phyloP scores from a whole-genome alignment of 2,113 vertebrate species.

The Psephotus haematonotus region DNA sequence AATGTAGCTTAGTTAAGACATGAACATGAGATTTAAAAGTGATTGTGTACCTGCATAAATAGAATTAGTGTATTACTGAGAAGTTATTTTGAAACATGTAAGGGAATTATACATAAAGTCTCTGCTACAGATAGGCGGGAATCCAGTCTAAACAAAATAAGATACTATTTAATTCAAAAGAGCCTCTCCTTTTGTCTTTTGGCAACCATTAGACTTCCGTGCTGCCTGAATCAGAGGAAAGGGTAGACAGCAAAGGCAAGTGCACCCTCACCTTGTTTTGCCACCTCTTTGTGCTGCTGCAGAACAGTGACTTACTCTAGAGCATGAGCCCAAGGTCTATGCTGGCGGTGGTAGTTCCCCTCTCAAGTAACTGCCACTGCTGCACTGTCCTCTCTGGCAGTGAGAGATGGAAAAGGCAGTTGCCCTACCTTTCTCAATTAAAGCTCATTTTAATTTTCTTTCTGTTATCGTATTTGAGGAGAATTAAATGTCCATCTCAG shows the following conservation, averaged over 20 bases:
- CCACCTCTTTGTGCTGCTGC: not conserved
- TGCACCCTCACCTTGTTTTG: not conserved
- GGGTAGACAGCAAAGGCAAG: not conserved
- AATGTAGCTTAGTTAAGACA: not conserved
- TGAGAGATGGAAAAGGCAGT: not conserved
- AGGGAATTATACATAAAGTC: not conserved
- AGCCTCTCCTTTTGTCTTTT: not conserved
- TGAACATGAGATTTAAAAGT: not conserved
- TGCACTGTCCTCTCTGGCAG: not conserved
- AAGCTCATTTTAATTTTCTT: conserved; percentile 36
- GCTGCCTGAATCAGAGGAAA: not conserved
- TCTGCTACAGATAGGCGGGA: not conserved
- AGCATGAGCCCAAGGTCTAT: not conserved
- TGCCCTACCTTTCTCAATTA: not conserved
- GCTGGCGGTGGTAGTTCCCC: not conserved
- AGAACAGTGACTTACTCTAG: not conserved
- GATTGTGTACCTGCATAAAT: not conserved
- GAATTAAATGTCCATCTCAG: not conserved
- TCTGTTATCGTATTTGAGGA: conserved; percentile 17
- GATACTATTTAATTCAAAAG: not conserved
- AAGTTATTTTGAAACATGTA: not conserved
- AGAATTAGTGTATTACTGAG: not conserved
- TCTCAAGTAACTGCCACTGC: not conserved
- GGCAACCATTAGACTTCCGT: not conserved
- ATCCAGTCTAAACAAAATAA: not conserved